Base-by-base conservation (phyloP, 2,797 vertebrate species). In the Amblyraja radiata region DNA sequence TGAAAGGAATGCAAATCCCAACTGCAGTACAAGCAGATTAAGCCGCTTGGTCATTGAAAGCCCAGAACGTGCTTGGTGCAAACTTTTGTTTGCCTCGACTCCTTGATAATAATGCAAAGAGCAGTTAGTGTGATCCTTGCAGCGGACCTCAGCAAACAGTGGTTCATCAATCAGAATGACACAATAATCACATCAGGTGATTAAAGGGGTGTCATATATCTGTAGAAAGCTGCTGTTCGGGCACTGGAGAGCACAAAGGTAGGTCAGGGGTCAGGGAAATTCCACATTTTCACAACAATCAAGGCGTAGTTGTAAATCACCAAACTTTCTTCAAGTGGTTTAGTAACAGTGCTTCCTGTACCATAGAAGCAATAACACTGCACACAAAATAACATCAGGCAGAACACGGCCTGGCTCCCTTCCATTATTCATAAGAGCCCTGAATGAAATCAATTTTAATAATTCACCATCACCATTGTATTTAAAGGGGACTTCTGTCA, bases 131-230 rank as follows among this genome's bases (percentile, higher is more conserved):
- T 25, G 46, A 92, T 92, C 74, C 90, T 92, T 92, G 54, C 90
- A 46, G 23, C 76, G 71, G 58, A 92, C 39, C 76, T 92, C 90
- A 92, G 71, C 90, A 92, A 76, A 76, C 90, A 92, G 90, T 76
- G 90, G 90, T 76, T 92, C 90, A 92, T 92, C 90, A 92, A 92
- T 92, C 90, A 92, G 90, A 92, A 92, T 92, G 90, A 92, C 90
- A 92, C 73, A 92, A 92, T 92, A 92, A 92, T 92, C 76, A 76
- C 90, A 92, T 92, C 90, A 92, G 71, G n/a, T 92, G 90, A 92
- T 92, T 92, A 92, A 92, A 39, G 90, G 90, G 90, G 90, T 92
- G 71, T 92, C 71, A 71, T 14, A 71, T 76, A 92, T 92, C 90
- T 91, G 71, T 76, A 39, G 46, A 76, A 71, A 76, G 21, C 90